These are phyloP conservation scores for Enteromius afrohamiltoni DNA, from an alignment of 2,797 vertebrate genomes.

Conservation along the genomic window DNA sequence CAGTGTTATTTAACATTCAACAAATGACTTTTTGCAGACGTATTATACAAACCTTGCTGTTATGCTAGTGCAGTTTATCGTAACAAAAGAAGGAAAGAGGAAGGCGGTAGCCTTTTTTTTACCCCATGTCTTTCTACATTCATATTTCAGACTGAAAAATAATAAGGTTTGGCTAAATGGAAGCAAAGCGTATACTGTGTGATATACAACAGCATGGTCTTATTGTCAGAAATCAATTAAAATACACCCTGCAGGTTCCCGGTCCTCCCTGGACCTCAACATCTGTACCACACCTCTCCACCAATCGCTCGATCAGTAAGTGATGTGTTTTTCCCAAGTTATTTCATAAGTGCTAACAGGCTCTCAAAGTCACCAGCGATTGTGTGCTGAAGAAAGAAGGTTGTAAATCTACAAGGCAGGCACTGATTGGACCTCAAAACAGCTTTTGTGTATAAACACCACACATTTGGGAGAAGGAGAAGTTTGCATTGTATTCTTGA, in stretches of 20 bases:
- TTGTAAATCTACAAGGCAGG: constrained; percentile 55
- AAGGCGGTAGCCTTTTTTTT: background rate
- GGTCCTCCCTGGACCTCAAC: constrained; percentile 21
- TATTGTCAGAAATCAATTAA: background rate
- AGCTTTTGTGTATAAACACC: constrained; percentile 55
- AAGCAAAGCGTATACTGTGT: background rate
- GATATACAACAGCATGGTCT: background rate
- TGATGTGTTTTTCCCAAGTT: constrained; percentile 48
- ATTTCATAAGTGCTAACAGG: constrained; percentile 60
- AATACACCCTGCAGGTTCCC: background rate
- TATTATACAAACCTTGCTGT: constrained; percentile 14
- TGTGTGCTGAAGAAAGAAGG: constrained; percentile 49
- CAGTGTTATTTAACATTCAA: constrained; percentile 17
- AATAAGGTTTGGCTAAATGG: background rate
- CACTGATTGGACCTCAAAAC: constrained; percentile 39
- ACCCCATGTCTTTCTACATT: constrained; percentile 2
- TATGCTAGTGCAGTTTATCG: constrained; percentile 14
- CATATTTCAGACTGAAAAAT: background rate
- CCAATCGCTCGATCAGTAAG: constrained; percentile 47
- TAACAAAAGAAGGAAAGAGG: constrained; percentile 11
- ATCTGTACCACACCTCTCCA: constrained; percentile 41
- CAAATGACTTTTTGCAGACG: constrained; percentile 8
- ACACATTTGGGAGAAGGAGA: constrained; percentile 50
- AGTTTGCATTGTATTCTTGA: constrained; percentile 49
- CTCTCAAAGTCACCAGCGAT: constrained; percentile 40